Base-by-base conservation (phyloP, 1,140 invertebrate species). In the Apis florea region DNA sequence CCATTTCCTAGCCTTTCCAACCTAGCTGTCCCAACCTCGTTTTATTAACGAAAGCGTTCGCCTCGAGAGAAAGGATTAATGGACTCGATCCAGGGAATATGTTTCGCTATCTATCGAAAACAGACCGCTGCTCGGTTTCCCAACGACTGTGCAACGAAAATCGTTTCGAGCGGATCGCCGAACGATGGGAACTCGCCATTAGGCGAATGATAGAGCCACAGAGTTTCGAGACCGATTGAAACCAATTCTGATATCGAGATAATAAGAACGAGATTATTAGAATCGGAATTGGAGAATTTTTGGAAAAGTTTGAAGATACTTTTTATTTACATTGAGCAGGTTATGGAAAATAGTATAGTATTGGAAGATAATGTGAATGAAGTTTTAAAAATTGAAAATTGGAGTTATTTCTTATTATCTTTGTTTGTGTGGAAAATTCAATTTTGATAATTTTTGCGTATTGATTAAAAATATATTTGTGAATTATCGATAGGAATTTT, bases 71-170 rank as follows among this genome's bases (percentile, higher is more conserved):
- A 47, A 67, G 76, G 66, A 66, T 78, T 61, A 61, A 56, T 24
- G 13, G 47, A 12, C 67, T 70, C 76, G 53, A 69, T 51, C 31
- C 26, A 8, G 12, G 6, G 31, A 59, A 51, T 72, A 59, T 31
- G 69, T 56, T 40, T 56, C 69, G 67, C n/a, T 51, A 21, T 56
- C 26, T 71, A n/a, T 59, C 54, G 70, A 59, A 72, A 72, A 72
- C 53, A 6, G 53, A 15, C 21, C 1, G 68, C 21, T 40, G 21
- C 31, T 49, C 53, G 51, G 53, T 72, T 72, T 59, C 70, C 53
- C 54, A 59, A 58, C 53, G 2, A 19, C 31, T 11, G 21, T 40
- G 31, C 5, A 47, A 31, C 51, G 69, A 71, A 54, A 70, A 56
- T 2, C 69, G 19, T 58, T 21, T 56, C 11, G 26, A 13, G 1